A percentile compares a stretch with the other conserved stretches of the same genome.
Conservation (phyloP, 1,140 invertebrate genomes). For the Acromyrmex heyeri region DNA sequence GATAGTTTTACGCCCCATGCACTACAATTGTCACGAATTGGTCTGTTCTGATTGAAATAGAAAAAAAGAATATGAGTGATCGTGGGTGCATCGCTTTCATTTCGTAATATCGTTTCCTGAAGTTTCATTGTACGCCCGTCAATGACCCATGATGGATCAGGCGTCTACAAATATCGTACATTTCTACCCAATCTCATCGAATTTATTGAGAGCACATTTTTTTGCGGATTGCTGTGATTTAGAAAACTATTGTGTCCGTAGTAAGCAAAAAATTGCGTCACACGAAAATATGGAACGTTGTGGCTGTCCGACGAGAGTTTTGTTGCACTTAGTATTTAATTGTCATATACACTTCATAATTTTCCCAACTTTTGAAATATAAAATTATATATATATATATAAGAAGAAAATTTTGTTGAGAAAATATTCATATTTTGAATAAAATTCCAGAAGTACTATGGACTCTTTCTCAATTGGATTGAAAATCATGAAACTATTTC, state of each 20-base stretch:
- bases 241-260: constrained; percentile 7
- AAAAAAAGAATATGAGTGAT: constrained; percentile 56
- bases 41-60: constrained; percentile 20
- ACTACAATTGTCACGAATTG: constrained; percentile 46
- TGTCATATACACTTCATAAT: not conserved
- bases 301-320: too few species aligned
- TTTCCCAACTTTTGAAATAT: not conserved
- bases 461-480: not conserved
- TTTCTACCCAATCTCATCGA: constrained; percentile 15
- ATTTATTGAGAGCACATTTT: constrained; percentile 53
- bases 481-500: not conserved
- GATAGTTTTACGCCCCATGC: constrained; percentile 13
- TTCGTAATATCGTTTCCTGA: constrained; percentile 46
- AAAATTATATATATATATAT: not conserved
- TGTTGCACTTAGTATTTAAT: constrained; percentile 20
- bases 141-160: constrained; percentile 67
- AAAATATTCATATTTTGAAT: not conserved
- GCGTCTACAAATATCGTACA: constrained; percentile 48
- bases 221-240: constrained; percentile 29
- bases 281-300: not conserved
- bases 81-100: constrained; percentile 37
- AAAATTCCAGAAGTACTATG: not conserved
- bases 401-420: too few species aligned
- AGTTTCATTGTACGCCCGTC: constrained; percentile 66
- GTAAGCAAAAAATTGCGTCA: constrained; percentile 22